Percentiles rank a stretch among this genome's conserved stretches.
These are phyloP conservation scores for Pipistrellus pygmaeus DNA, from an alignment of 2,797 vertebrate genomes.

Conservation along the genomic window DNA sequence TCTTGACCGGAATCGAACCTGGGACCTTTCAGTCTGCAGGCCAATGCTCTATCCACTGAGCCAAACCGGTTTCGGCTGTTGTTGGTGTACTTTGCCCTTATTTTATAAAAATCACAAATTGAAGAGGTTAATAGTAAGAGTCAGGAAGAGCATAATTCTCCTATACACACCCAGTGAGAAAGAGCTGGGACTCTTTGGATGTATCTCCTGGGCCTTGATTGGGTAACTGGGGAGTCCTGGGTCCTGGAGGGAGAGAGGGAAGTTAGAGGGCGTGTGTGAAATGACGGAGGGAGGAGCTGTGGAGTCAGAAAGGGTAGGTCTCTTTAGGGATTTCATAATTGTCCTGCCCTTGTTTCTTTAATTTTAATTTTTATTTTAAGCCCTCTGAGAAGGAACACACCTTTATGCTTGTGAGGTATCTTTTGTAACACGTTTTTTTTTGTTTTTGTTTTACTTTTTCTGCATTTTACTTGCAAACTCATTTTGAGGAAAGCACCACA, in stretches of 20 bases:
- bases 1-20: no score
- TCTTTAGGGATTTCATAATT: neutral
- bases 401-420: neutral
- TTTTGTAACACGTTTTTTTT: neutral
- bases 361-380: neutral
- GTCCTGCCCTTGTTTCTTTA: neutral
- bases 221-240: accelerated
- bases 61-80: no score
- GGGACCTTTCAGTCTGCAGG: no score
- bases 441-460: neutral
- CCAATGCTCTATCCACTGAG: no score
- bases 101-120: conserved; percentile 20
- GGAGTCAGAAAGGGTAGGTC: neutral
- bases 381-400: accelerated
- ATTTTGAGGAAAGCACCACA: neutral
- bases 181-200: accelerated
- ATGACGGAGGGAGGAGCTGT: neutral
- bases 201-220: neutral
- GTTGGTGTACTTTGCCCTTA: neutral
- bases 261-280: accelerated
- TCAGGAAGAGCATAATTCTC: neutral
- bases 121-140: neutral
- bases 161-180: neutral
- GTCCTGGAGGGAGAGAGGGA: neutral
- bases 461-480: neutral